Base-by-base conservation (phyloP, 92 coral and sea anemone genomes). In the Epizoanthus rinbou region DNA sequence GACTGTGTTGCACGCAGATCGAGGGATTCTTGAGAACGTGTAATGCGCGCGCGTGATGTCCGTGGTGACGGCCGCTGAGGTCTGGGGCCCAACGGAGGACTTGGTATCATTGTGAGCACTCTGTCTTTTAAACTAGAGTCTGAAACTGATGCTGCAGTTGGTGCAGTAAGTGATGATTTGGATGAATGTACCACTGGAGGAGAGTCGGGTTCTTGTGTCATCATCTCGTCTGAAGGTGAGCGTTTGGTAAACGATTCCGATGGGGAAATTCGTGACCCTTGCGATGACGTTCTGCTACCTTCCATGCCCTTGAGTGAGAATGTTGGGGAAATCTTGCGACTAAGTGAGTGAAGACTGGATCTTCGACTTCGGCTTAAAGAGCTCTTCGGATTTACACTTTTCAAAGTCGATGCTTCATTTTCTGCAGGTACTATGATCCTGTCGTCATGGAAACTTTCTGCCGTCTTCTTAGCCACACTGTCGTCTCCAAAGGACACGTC, bases 21-120 rank as follows among this genome's bases (percentile, higher is more conserved):
- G 53, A 67, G 3, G 39, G 84, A 73, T 58, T 89, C 93, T 22
- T 80, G 89, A 43, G 98, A 91, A 8, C 81, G 70, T 6, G 93
- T 85, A 25, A 88, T 39, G 41, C 82, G 86, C 33, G 86, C 79
- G 21, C 86, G 80, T 8, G 98, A 91, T 45, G 88, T 54, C 60
- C 92, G 80, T 14, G 89, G 90, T 14, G 98, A 85, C 6, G 95
- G 80, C 24, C 84, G 76, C 21, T 89, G 89, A 23, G 90, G 85
- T 47, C 85, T 87, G 18, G 93, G 86, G 24, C 57, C 75, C 56
- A 50, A 37, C 5, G 92, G 89, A n/a, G 92, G 89, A 3, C 86
- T 85, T 17, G 92, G 92, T 41, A 31, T 60, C 50, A 60, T 43
- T 19, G 41, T 8, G 13, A 17, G 57, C 14, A 19, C 56, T 23